Conservation (phyloP, 2,797 vertebrate species). For the Parauchenoglanis ngamensis region DNA sequence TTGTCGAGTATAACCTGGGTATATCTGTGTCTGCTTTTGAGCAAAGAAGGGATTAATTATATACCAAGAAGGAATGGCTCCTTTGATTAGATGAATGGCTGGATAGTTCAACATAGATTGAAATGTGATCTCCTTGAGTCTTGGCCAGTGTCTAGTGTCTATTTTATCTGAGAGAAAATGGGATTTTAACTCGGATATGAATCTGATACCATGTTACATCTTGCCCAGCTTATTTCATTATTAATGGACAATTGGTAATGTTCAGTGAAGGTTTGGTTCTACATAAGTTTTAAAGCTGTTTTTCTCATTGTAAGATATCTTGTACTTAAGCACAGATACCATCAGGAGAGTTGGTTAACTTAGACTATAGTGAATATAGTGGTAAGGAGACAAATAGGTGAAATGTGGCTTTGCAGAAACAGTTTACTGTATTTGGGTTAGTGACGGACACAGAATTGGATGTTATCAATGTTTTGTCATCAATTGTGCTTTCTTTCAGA, state of each 20-base stretch:
- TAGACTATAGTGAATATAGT: conserved; percentile 71
- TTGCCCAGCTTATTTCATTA: conserved; percentile 1
- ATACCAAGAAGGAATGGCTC: conserved; percentile 25
- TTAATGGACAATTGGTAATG: neutral
- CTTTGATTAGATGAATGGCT: conserved; percentile 35
- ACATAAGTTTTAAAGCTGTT: neutral
- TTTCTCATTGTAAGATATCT: neutral
- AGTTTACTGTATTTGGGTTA: conserved; percentile 59
- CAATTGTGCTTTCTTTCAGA: neutral
- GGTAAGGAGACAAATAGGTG: conserved; percentile 68
- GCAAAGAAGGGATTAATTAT: conserved; percentile 29
- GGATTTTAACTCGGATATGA: conserved; percentile 23
- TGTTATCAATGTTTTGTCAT: neutral
- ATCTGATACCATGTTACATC: conserved; percentile 18
- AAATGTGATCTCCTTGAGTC: conserved; percentile 32
- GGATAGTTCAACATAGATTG: conserved; percentile 24
- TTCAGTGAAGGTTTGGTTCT: neutral
- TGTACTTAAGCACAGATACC: neutral
- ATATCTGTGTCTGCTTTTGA: conserved; percentile 7
- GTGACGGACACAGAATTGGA: neutral
- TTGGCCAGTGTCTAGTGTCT: conserved; percentile 18
- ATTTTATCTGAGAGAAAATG: conserved; percentile 37
- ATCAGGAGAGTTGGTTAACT: conserved; percentile 61
- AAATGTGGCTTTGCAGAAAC: conserved; percentile 68
- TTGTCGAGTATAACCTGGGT: conserved; percentile 31